Percentiles rank a stretch among this genome's conserved stretches.
Conservation (phyloP, 2,888 invertebrate species). For the Chymomyza caudatula region DNA sequence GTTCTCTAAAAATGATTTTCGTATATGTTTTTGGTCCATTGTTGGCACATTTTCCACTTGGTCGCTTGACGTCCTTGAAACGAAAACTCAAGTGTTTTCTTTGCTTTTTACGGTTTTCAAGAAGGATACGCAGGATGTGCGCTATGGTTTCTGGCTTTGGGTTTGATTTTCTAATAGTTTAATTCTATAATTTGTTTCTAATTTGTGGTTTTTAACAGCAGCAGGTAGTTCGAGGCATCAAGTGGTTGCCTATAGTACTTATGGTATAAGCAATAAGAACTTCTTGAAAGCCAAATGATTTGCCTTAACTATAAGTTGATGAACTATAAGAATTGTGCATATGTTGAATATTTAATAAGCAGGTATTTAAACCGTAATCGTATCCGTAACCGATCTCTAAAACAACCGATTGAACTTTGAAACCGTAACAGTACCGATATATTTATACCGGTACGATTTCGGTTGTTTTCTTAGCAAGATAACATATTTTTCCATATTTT, state of each 20-base stretch:
- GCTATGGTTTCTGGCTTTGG: conserved; percentile 29
- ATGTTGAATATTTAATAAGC: too few relatives aligned
- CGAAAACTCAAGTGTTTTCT: conserved; percentile 52
- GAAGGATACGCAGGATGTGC: conserved; percentile 51
- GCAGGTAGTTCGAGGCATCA: conserved; percentile 21
- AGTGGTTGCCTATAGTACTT: conserved; percentile 8
- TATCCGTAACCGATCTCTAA: too few relatives aligned
- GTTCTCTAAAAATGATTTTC: conserved; percentile 24
- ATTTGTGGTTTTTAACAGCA: conserved; percentile 59
- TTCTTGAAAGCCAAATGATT: too few relatives aligned
- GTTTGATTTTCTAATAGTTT: conserved; percentile 27
- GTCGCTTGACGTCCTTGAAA: conserved; percentile 34
- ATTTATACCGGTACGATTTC: too few relatives aligned
- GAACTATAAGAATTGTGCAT: too few relatives aligned
- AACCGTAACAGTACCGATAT: too few relatives aligned
- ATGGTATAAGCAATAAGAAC: neutral
- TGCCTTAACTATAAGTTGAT: too few relatives aligned
- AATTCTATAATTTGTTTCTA: conserved; percentile 62
- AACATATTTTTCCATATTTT: too few relatives aligned
- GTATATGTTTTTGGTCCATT: conserved; percentile 16
- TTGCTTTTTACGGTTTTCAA: conserved; percentile 16
- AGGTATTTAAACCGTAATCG: too few relatives aligned
- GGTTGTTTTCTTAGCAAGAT: too few relatives aligned
- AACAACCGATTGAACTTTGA: too few relatives aligned
- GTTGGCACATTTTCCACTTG: conserved; percentile 59